Evolutionary conservation across 2,113 vertebrate species (phyloP).

Genomic region (Azemiops feae): DNA sequence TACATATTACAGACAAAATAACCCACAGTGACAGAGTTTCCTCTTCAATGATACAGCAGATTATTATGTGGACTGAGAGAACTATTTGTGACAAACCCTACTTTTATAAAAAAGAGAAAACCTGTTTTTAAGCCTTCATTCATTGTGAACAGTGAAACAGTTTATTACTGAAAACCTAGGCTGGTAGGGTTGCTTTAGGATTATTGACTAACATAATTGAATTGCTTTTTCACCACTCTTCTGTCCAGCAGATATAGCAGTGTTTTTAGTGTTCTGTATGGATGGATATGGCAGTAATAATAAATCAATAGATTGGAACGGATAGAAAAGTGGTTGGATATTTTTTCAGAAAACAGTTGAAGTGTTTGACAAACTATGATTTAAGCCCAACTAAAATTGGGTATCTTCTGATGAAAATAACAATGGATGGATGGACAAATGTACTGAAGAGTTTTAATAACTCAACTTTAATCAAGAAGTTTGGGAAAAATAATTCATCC

Average conservation of each 20-base stretch:
- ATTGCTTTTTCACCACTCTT: constrained; percentile 41
- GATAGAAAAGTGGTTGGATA: constrained; percentile 8
- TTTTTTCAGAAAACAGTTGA: neutral
- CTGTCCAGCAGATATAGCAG: constrained; percentile 21
- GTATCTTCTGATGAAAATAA: constrained; percentile 11
- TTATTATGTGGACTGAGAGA: constrained; percentile 40
- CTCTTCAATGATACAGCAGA: constrained; percentile 43
- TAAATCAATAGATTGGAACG: constrained; percentile 8
- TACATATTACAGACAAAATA: constrained; percentile 54
- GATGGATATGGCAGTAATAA: constrained; percentile 26
- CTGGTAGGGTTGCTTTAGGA: constrained; percentile 30
- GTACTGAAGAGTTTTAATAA: neutral
- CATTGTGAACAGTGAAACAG: constrained; percentile 29
- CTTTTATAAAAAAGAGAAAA: constrained; percentile 32
- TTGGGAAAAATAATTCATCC: neutral
- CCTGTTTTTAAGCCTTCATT: constrained; percentile 48
- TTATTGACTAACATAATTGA: constrained; percentile 25
- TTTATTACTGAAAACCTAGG: constrained; percentile 43
- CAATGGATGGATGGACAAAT: neutral
- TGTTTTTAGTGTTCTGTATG: constrained; percentile 46
- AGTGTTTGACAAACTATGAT: neutral
- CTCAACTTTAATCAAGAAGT: neutral
- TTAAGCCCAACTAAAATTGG: constrained; percentile 7
- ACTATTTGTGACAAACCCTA: constrained; percentile 17
- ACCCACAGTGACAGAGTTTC: constrained; percentile 53